These are phyloP conservation scores for Aphelenchoides bicaudatus DNA, from an alignment of 2,888 invertebrate species.

Conservation along the genomic window DNA sequence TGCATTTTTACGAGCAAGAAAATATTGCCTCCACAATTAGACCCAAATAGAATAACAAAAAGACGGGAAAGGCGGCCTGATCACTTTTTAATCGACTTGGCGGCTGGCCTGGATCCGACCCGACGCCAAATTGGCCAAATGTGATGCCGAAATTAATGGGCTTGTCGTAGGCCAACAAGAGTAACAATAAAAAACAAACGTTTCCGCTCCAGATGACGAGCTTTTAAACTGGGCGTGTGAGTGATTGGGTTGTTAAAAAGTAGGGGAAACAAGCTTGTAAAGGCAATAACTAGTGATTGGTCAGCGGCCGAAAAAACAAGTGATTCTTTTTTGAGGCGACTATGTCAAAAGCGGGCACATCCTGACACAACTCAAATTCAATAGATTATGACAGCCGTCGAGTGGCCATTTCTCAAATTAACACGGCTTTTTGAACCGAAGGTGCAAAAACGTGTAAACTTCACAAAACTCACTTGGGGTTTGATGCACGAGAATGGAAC, in stretches of 20 bases:
- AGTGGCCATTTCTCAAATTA: not conserved
- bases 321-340: not conserved
- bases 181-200: not conserved
- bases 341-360: constrained; percentile 9
- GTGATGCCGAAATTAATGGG: constrained; percentile 10
- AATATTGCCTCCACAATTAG: too few species aligned
- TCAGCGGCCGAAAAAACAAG: not conserved
- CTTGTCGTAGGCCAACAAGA: not conserved
- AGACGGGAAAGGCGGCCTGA: too few species aligned
- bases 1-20: too few species aligned
- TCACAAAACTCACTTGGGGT: constrained; percentile 30
- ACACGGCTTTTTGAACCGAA: not conserved
- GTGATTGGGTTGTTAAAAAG: not conserved
- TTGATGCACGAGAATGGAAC: constrained; percentile 37
- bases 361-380: constrained; percentile 1
- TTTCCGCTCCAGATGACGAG: too few species aligned
- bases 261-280: not conserved
- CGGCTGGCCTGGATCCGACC: too few species aligned
- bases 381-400: not conserved
- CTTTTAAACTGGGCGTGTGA: too few species aligned
- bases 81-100: too few species aligned
- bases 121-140: too few species aligned
- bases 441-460: not conserved
- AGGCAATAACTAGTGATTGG: not conserved
- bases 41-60: too few species aligned